A percentile compares a stretch with the other conserved stretches of the same genome.
Evolutionary conservation across 2,113 vertebrate genomes (phyloP).

Genomic region (Burhinus oedicnemus): DNA sequence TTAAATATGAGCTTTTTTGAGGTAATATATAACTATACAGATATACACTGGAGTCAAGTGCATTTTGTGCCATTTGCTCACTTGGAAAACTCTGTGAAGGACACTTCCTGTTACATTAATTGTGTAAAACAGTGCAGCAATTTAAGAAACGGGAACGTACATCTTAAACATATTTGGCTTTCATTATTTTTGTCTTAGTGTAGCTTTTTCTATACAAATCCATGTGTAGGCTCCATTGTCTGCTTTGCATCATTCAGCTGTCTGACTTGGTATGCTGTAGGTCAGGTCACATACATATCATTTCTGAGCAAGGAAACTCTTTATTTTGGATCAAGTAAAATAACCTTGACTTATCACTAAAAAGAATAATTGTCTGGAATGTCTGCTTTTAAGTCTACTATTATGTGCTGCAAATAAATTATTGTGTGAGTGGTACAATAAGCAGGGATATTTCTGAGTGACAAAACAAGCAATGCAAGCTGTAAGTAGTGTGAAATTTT

Average conservation of each 20-base stretch:
- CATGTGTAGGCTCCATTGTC: constrained; percentile 10
- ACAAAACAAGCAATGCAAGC: constrained; percentile 39
- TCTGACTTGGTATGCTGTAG: constrained; percentile 55
- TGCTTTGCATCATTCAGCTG: constrained; percentile 62
- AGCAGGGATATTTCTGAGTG: constrained; percentile 54
- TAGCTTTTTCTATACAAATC: constrained; percentile 20
- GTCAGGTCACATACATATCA: constrained; percentile 59
- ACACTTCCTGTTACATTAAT: not conserved
- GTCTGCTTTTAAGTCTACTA: constrained; percentile 54
- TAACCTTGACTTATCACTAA: constrained; percentile 52
- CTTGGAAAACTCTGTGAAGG: constrained; percentile 34
- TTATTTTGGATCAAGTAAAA: constrained; percentile 59
- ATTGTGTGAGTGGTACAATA: constrained; percentile 33
- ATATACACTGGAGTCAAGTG: not conserved
- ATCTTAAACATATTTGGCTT: constrained; percentile 8
- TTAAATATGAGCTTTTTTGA: not conserved
- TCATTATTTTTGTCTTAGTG: constrained; percentile 46
- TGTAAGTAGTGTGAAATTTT: constrained; percentile 8
- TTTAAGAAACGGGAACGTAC: not conserved
- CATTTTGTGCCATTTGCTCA: not conserved
- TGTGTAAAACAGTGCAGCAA: not conserved
- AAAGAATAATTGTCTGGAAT: constrained; percentile 50
- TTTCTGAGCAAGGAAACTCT: constrained; percentile 48
- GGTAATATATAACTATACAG: not conserved
- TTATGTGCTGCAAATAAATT: constrained; percentile 57